Evolutionary conservation across 2,113 vertebrate genomes (phyloP).

Genomic region (Caranx melampygus): DNA sequence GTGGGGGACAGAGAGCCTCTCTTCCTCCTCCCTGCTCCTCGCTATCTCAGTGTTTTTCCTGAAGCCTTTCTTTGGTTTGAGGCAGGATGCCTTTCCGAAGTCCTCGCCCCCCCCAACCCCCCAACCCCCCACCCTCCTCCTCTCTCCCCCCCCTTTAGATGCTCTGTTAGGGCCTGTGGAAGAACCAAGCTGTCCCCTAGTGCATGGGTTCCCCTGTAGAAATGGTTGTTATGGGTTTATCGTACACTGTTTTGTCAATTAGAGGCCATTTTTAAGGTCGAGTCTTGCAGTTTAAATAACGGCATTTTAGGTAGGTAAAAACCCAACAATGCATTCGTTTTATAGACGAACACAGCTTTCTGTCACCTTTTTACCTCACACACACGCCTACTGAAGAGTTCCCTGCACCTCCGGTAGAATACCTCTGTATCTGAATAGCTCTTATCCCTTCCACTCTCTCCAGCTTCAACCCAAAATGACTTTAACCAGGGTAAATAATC

Average conservation of each 20-base stretch:
- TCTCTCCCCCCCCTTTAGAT: slow-evolving; percentile 30
- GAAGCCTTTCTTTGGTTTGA: slow-evolving; percentile 69
- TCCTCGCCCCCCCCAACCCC: slow-evolving; percentile 8
- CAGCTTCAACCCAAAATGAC: slow-evolving; percentile 74
- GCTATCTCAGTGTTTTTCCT: slow-evolving; percentile 71
- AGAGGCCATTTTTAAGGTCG: slow-evolving; percentile 77
- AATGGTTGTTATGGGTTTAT: slow-evolving; percentile 68
- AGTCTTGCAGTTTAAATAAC: slow-evolving; percentile 71
- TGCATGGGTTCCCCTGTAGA: slow-evolving; percentile 70
- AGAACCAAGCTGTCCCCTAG: slow-evolving; percentile 65
- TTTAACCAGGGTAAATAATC: slow-evolving; percentile 74
- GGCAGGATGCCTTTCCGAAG: slow-evolving; percentile 63
- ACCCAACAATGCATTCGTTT: slow-evolving; percentile 61
- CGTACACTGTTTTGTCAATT: slow-evolving; percentile 62
- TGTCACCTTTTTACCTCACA: slow-evolving; percentile 76
- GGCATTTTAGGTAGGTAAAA: slow-evolving; percentile 63
- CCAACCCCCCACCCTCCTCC: too few species aligned
- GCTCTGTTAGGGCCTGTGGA: slow-evolving; percentile 60
- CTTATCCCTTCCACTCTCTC: slow-evolving; percentile 68
- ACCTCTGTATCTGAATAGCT: slow-evolving; percentile 70
- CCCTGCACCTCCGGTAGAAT: slow-evolving; percentile 69
- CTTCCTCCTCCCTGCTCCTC: slow-evolving; percentile 41
- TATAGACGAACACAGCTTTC: slow-evolving; percentile 69
- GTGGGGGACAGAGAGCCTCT: slow-evolving; percentile 36
- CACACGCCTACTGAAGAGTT: slow-evolving; percentile 64